Evolutionary conservation across 2,113 vertebrate genomes (phyloP), one percentile per base, ranked within the genome.

Genomic region (Lasiurus cinereus): DNA sequence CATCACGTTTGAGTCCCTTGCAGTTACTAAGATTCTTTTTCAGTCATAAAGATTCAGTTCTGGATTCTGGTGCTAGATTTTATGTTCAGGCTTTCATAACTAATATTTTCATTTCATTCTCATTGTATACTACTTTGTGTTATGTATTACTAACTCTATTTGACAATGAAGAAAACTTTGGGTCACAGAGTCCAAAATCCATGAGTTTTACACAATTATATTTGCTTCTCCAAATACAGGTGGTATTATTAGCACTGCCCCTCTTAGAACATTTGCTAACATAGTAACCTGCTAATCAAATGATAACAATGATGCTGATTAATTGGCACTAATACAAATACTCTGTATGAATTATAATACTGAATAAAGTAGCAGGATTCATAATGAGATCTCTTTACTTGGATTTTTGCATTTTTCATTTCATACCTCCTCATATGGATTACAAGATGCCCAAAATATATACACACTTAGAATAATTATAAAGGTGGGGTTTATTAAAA

Each of bases 301-400:
- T 93, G 94, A 93, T 96, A 93, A 91, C 78, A 97, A 46, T 84
- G 84, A 73, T 43, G 29, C 80, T 94, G 97, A 97, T 96, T 95
- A 97, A 97, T 94, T 97, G 96, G 93, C 94, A 97, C 73, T 95
- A 87, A 70, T 91, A 93, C 94, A 97, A 96, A 85, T 95, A 22
- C 36, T 91, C 48, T 73, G 0, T 86, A 85, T 54, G 46, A 72
- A 70, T 86, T 95, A 79, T 78, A 86, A 8, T 70, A 84, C 0
- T 93, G 87, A 97, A 96, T 96, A 79, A 92, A 94, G n/a, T 83
- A 83, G 76, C 73, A 86, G 89, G 43, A 86, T 92, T 89, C 27
- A 46, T 95, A 91, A 90, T 95, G 97, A 97, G 72, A 97, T 93
- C 93, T 97, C 46, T 84, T 90, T 6, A 0, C 43, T 46, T 94